Conservation (phyloP, 2,113 vertebrate species). For the Myocastor coypus region DNA sequence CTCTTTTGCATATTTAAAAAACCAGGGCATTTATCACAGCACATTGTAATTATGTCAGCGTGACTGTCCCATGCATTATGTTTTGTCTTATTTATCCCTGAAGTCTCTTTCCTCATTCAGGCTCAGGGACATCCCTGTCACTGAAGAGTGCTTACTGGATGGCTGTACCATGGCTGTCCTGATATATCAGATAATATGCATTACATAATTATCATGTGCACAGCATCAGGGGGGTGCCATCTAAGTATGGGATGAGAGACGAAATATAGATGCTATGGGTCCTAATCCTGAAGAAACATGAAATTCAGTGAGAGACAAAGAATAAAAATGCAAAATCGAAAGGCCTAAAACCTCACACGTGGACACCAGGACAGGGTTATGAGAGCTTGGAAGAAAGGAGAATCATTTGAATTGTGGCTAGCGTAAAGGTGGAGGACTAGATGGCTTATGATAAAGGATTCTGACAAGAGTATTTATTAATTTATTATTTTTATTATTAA, state of each 20-base stretch:
- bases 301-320: not conserved
- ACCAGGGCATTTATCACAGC: not conserved
- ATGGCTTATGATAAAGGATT: not conserved
- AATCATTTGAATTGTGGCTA: not conserved
- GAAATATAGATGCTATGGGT: not conserved
- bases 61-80: not conserved
- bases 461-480: not conserved
- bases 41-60: not conserved
- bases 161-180: not conserved
- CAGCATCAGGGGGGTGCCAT: not conserved
- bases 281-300: not conserved
- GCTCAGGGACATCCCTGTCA: not conserved
- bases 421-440: not conserved
- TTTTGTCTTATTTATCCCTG: not conserved
- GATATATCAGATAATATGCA: not conserved
- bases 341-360: not conserved
- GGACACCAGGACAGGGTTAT: not conserved
- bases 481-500: too few species aligned
- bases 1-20: constrained; percentile 31
- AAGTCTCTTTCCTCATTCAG: constrained; percentile 11
- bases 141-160: not conserved
- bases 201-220: not conserved
- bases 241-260: not conserved
- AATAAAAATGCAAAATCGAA: constrained; percentile 27
- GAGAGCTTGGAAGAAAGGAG: not conserved